Base-by-base conservation (phyloP, 1,140 invertebrate genomes). In the Zophobas morio region DNA sequence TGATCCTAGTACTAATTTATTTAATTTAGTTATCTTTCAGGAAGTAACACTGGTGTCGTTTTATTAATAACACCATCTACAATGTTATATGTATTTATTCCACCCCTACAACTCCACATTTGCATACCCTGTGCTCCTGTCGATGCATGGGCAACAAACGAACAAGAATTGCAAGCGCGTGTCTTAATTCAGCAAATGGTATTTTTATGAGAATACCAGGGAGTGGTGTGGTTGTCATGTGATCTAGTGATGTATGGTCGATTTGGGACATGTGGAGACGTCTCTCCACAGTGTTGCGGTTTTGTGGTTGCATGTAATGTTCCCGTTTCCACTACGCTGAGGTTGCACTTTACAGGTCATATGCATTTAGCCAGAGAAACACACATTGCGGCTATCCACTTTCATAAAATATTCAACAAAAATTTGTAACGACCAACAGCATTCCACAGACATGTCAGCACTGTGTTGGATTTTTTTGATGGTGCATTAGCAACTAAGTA, bases 171-270 rank as follows among this genome's bases (percentile, higher is more conserved):
- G n/a, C 49, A 20, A 51, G 3, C n/a, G 60, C 46, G 56, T 60
- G 35, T 66, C 39, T 46, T 46, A 66, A 66, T 66, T 66, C 60
- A 66, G 60, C 20, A 66, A 66, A 73, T 73, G 71, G 71, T 73
- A 73, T 73, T 73, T 73, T 73, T 73, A 73, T 73, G 71, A 56
- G 49, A 56, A 56, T 56, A 54, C 71, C 51, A 42, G 49, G 53
- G 71, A 40, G 71, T 73, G 71, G 49, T 73, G 71, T n/a, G 71
- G 71, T 73, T 73, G 71, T 73, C 71, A 73, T 73, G 71, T 73
- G 70, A 72, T 72, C 70, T 33, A 51, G 70, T 72, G 71, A 73
- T 73, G 71, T 73, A 73, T 73, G 47, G 71, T 73, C 49, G 49
- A 34, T 49, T 73, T 73, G 71, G 53, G 46, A 73, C 71, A 54